phyloP scores from a whole-genome alignment of 2,797 vertebrate species.

The Orestias chungarensis region DNA sequence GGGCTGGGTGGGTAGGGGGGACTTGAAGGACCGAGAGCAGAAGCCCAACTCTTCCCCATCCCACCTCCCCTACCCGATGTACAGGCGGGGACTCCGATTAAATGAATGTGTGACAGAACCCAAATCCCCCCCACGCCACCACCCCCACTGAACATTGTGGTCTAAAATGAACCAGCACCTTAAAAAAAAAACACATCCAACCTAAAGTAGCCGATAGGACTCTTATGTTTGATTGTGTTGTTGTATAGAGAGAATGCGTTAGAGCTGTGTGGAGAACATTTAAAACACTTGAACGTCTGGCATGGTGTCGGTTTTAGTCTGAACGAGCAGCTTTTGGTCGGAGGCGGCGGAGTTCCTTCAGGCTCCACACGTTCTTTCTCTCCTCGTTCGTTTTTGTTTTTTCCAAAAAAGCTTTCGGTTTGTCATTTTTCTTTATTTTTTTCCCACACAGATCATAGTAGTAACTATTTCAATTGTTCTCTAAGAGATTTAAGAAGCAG shows the following conservation, averaged over 20 bases:
- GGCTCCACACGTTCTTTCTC: constrained; percentile 45
- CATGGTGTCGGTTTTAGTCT: constrained; percentile 75
- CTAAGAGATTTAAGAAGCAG: constrained; percentile 73
- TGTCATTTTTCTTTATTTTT: constrained; percentile 66
- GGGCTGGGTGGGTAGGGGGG: constrained; percentile 28
- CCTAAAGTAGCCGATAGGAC: constrained; percentile 68
- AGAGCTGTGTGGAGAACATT: constrained; percentile 78
- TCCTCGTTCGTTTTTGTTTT: constrained; percentile 62
- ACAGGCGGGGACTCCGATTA: constrained; percentile 67
- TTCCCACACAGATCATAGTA: constrained; percentile 87
- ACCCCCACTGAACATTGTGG: constrained; percentile 59
- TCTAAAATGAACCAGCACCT: constrained; percentile 83
- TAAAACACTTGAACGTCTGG: constrained; percentile 80
- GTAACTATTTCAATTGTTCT: constrained; percentile 91
- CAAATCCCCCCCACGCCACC: too few relatives aligned
- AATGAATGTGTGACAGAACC: constrained; percentile 78
- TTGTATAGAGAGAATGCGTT: constrained; percentile 80
- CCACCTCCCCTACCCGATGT: constrained; percentile 21
- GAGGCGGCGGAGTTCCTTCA: constrained; percentile 42
- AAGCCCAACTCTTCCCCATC: constrained; percentile 1
- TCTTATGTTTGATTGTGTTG: constrained; percentile 79
- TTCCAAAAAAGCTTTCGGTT: constrained; percentile 63
- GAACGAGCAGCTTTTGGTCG: constrained; percentile 47
- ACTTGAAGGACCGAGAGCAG: constrained; percentile 37
- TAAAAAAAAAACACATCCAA: constrained; percentile 71